phyloP scores from a whole-genome alignment of 2,888 invertebrate genomes.

The Lochmaea crataegi region DNA sequence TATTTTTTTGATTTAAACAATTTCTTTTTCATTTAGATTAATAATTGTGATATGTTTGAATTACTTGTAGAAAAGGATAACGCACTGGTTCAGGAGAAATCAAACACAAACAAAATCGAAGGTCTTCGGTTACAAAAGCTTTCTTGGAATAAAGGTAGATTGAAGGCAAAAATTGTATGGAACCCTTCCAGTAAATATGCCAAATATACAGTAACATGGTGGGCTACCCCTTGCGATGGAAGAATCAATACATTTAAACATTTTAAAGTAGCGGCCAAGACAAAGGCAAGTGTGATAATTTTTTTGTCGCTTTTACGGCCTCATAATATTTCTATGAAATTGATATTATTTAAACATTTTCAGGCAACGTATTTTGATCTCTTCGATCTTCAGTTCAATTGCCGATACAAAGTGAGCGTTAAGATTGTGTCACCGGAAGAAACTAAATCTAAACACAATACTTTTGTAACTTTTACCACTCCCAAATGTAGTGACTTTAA shows the following conservation, averaged over 20 bases:
- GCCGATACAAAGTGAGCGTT: conserved; percentile 70
- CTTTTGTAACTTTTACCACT: conserved; percentile 68
- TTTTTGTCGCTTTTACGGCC: neutral
- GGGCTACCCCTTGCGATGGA: conserved; percentile 62
- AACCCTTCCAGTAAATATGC: conserved; percentile 51
- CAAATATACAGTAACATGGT: conserved; percentile 61
- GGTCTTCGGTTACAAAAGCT: conserved; percentile 60
- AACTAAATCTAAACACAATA: conserved; percentile 61
- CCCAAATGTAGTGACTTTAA: conserved; percentile 64
- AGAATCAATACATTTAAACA: conserved; percentile 61
- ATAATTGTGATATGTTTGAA: neutral
- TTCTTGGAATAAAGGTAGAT: conserved; percentile 59
- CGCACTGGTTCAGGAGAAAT: conserved; percentile 22
- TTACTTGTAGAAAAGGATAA: conserved; percentile 31
- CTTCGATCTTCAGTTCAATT: conserved; percentile 70
- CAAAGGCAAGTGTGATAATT: conserved; percentile 64
- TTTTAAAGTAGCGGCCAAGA: conserved; percentile 68
- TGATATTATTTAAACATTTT: conserved; percentile 50
- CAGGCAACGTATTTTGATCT: conserved; percentile 70
- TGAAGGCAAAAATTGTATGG: conserved; percentile 61
- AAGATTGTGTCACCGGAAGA: conserved; percentile 60
- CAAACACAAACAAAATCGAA: conserved; percentile 51
- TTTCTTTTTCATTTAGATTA: neutral
- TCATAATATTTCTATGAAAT: neutral
- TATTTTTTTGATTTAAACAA: neutral